Base-by-base conservation (phyloP, 2,113 vertebrate genomes). In the Onychostoma macrolepis region DNA sequence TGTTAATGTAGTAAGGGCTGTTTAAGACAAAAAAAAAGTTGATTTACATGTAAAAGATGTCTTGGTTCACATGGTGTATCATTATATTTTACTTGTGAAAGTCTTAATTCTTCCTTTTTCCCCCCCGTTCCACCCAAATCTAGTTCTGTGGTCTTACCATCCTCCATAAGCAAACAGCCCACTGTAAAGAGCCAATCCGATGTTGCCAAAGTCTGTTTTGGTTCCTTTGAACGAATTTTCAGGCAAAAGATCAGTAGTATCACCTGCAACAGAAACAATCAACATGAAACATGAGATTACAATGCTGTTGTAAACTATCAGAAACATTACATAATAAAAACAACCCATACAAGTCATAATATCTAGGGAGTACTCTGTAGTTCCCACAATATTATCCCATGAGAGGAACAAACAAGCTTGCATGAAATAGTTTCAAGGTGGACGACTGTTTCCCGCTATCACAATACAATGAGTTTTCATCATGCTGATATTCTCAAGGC, bases 91-190 rank as follows among this genome's bases (percentile, higher is more conserved):
- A 71, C 19, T 36, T 36, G 69, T 38, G 69, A 38, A 9, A 48
- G 43, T 28, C 13, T 30, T 50, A 50, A 38, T 12, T 61, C 11
- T 21, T 56, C 36, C 11, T 15, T 41, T 78, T 33, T 3, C 33
- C 12, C 6, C 33, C 12, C 6, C 30, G 61, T 30, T 56, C 21
- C 26, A 1, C 75, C 17, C 33, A 41, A 61, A 21, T 41, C 24
- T 63, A 28, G 28, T 24, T 84, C 30, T 8, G 26, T 53, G 4
- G 43, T 88, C 97, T 92, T 92, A 99, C 98, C 98, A 99, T 91
- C 98, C 98, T 81, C 98, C 98, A 0, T 99, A 99, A 80, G 98
- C 98, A 36, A 99, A 99, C 65, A 99, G 97, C 0, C 98, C 98
- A 0, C 97, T 99, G 93, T 99, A 99, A 45, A 99, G 89, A 0